Percentiles rank a stretch among this genome's conserved stretches.
Evolutionary conservation across 2,888 invertebrate species (phyloP).

Genomic region (Tribolium freemani): DNA sequence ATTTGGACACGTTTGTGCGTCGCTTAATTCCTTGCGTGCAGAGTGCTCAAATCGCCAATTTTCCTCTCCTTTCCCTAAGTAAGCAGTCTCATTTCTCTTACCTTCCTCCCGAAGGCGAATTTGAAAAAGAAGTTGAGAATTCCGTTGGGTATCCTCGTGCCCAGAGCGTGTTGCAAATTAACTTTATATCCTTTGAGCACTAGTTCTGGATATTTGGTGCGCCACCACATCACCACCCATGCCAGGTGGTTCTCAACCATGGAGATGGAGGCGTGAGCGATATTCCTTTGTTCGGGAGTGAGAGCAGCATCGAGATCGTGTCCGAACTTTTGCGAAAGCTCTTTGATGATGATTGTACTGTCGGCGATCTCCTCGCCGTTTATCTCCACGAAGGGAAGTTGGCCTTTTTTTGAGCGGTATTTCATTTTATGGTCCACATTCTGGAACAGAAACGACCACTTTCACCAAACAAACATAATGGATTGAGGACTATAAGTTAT

Average conservation of each 20-base stretch:
- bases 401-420: slow-evolving; percentile 94
- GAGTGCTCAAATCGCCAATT: background rate
- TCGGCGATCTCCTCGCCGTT: slow-evolving; percentile 96
- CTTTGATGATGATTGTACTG: slow-evolving; percentile 91
- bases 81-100: slow-evolving; percentile 63
- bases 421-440: slow-evolving; percentile 96
- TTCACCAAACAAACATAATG: slow-evolving; percentile 3
- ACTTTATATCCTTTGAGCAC: slow-evolving; percentile 93
- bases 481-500: background rate
- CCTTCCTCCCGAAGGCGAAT: slow-evolving; percentile 88
- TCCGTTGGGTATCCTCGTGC: slow-evolving; percentile 88
- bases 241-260: slow-evolving; percentile 96
- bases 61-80: background rate
- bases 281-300: slow-evolving; percentile 87
- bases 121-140: slow-evolving; percentile 93
- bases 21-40: background rate
- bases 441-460: slow-evolving; percentile 69
- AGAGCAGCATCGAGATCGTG: slow-evolving; percentile 88
- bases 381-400: slow-evolving; percentile 93
- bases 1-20: too few species aligned
- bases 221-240: slow-evolving; percentile 94
- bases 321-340: slow-evolving; percentile 84
- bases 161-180: slow-evolving; percentile 89
- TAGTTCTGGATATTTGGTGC: slow-evolving; percentile 91
- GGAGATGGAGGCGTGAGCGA: slow-evolving; percentile 92